These are phyloP conservation scores for Leptoclinus maculatus DNA, from an alignment of 2,797 vertebrate species.

Conservation along the genomic window DNA sequence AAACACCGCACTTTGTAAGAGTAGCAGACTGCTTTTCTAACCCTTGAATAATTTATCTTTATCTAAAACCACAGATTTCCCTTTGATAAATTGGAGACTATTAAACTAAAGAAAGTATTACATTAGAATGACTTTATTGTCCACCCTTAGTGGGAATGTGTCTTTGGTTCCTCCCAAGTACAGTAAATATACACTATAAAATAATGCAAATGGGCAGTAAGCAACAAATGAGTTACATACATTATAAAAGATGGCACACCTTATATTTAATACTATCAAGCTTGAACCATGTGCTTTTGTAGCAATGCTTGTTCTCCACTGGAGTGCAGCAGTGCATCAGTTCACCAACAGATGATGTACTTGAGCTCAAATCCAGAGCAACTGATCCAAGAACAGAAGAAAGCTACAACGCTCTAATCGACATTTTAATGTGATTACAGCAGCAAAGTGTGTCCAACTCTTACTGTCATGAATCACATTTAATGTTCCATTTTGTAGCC, in stretches of 20 bases:
- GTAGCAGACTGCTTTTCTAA: not conserved
- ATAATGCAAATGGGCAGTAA: no score
- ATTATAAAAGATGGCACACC: no score
- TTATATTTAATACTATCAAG: not conserved
- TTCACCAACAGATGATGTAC: not conserved
- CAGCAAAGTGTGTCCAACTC: not conserved
- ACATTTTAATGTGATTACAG: not conserved
- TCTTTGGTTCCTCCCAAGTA: no score
- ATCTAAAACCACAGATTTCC: not conserved
- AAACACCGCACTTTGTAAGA: not conserved
- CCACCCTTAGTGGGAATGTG: no score
- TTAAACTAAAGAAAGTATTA: not conserved
- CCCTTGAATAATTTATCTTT: not conserved
- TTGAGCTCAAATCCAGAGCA: not conserved
- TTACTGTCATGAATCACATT: not conserved
- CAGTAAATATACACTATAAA: not conserved
- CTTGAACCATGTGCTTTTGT: not conserved
- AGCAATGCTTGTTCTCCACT: constrained; percentile 42
- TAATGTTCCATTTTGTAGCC: not conserved
- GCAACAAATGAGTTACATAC: no score
- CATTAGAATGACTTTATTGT: not conserved
- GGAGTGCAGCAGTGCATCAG: constrained; percentile 62
- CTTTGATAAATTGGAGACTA: not conserved
- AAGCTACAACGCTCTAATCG: not conserved
- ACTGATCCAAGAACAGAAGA: not conserved